phyloP scores from a whole-genome alignment of 64 coral and sea anemone genomes.

The Cladopsammia gracilis region DNA sequence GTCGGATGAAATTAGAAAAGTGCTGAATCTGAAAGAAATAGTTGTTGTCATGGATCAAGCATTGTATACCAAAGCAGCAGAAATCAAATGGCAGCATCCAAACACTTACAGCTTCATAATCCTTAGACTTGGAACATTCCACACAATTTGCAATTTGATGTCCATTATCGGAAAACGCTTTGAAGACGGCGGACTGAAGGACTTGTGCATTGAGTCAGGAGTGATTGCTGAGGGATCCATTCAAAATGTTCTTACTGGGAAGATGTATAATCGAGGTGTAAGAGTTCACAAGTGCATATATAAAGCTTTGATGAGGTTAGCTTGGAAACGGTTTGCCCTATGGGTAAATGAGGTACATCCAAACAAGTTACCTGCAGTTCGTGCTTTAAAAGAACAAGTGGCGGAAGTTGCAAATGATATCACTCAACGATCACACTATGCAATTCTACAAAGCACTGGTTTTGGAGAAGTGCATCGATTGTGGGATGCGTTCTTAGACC shows the following conservation, averaged over 20 bases:
- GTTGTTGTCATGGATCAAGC: constrained; percentile 55
- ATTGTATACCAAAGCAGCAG: background rate
- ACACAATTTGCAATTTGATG: constrained; percentile 24
- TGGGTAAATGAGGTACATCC: constrained; percentile 42
- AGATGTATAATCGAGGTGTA: constrained; percentile 50
- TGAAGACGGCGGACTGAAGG: background rate
- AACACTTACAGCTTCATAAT: constrained; percentile 21
- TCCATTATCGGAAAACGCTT: constrained; percentile 12
- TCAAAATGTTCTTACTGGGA: constrained; percentile 9
- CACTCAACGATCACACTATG: constrained; percentile 25
- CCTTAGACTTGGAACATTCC: constrained; percentile 28
- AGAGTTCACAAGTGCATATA: constrained; percentile 56
- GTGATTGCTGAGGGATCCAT: constrained; percentile 22
- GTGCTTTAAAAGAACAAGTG: constrained; percentile 20
- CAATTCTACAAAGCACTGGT: constrained; percentile 22
- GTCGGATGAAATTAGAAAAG: constrained; percentile 53
- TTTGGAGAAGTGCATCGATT: constrained; percentile 41
- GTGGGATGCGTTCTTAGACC: constrained; percentile 22
- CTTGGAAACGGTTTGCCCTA: constrained; percentile 37
- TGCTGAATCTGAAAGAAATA: constrained; percentile 7
- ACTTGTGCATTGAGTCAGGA: constrained; percentile 5
- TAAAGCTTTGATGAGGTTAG: constrained; percentile 35
- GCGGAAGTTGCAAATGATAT: background rate
- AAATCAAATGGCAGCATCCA: background rate
- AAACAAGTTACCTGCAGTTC: constrained; percentile 26